These are phyloP conservation scores for Drusus annulatus DNA, from an alignment of 1,140 invertebrate species.

Conservation along the genomic window DNA sequence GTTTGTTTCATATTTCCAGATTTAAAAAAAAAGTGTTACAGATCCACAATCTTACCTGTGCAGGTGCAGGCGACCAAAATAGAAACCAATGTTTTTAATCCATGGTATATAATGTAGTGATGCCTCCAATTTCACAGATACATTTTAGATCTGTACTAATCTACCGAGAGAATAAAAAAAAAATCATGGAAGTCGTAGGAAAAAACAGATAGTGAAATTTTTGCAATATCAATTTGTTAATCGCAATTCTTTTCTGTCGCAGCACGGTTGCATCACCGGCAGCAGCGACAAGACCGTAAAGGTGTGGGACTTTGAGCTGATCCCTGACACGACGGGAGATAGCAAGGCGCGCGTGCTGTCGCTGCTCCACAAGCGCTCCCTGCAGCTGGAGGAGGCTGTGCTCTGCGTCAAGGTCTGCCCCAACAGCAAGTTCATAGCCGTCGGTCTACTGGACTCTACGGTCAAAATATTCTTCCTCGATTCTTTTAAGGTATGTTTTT, in stretches of 20 bases:
- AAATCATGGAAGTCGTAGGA: no score
- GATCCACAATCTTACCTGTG: no score
- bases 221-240: no score
- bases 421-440: constrained; percentile 91
- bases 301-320: constrained; percentile 95
- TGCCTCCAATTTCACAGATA: no score
- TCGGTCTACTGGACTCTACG: constrained; percentile 92
- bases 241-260: constrained; percentile 50
- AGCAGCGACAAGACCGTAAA: constrained; percentile 92
- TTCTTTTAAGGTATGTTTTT: constrained; percentile 85
- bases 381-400: constrained; percentile 91
- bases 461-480: constrained; percentile 97
- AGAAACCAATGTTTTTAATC: no score
- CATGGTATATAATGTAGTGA: no score
- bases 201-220: no score
- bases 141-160: no score
- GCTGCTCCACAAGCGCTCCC: constrained; percentile 83
- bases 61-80: no score
- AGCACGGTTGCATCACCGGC: constrained; percentile 88
- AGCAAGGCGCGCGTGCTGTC: constrained; percentile 81
- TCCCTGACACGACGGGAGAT: constrained; percentile 76
- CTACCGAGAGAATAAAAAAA: no score
- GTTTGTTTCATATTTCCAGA: no score
- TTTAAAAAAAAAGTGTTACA: no score
- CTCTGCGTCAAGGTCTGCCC: constrained; percentile 87